Evolutionary conservation across 1,140 invertebrate species (phyloP), one percentile per base, ranked within the genome.

Genomic region (Zaprionus taronus): DNA sequence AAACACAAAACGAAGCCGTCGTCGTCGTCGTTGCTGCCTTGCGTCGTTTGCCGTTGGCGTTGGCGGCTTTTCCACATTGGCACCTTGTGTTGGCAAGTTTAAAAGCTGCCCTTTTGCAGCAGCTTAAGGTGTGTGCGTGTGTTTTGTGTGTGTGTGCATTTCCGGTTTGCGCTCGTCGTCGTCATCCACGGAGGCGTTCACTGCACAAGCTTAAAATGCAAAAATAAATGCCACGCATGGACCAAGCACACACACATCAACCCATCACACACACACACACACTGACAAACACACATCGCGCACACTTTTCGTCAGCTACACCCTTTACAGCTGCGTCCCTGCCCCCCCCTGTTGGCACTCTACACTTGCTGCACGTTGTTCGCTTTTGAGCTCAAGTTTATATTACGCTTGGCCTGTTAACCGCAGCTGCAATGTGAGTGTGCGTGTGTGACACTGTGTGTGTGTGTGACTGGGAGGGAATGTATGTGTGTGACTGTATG

Each of bases 361-460:
- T 41, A 60, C 53, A 20, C 56, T 58, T 65, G 63, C 63, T 53
- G 22, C 53, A 31, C 49, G 66, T 28, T 65, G 68, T 68, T 70
- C 68, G 81, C 81, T 89, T 84, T 81, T 81, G 71, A 89, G 85
- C 83, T 84, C 81, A 89, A 89, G 84, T 89, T 89, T 89, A 89
- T 84, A 89, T 84, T 89, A 89, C 84, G 84, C 84, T 83, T 90
- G 81, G 85, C 85, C 84, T 89, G 85, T 90, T 84, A 89, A 89
- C 81, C 80, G 85, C 84, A 84, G 81, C 81, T 83, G 79, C 75
- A 81, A 26, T 65, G 44, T 28, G 63, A 51, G 62, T 66, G 47
- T 24, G 57, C 36, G 63, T 44, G 55, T 71, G 56, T 56, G 47
- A 44, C 2, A 55, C 56, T 67, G 49, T 26, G 24, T 69, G 62